Base-by-base conservation (phyloP, 2,113 vertebrate genomes). In the Passer domesticus region DNA sequence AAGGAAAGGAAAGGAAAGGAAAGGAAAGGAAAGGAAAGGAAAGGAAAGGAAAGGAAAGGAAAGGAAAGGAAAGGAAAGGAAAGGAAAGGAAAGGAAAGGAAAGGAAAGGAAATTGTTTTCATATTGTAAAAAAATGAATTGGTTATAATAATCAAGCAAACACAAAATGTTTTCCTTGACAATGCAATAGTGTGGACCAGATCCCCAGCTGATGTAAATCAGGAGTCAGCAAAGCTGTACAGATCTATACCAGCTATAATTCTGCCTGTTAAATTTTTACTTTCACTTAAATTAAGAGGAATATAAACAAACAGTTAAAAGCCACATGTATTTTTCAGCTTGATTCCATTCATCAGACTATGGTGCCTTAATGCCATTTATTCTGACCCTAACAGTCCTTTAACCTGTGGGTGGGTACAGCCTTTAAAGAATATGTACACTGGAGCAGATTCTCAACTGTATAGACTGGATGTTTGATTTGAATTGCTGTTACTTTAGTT, bases 281-380 rank as follows among this genome's bases (percentile, higher is more conserved):
- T 94, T 87, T 87, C 53, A 44, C 18, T 76, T 94, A 89, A 87
- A 92, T 94, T 84, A 56, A 79, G 86, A 73, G 28, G 27, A 73
- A 95, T 91, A 94, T 15, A 77, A 97, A 92, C 28, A 94, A 75
- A 83, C 58, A 91, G 33, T 58, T 84, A 93, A 74, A 94, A 86
- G 22, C 44, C 53, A 83, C 11, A 62, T 23, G 59, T 46, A 66
- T 89, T 90, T 92, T 47, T 76, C 73, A 75, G 56, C 53, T 87
- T 72, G 5, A 47, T 47, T 82, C 41, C 24, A 64, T 73, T 79
- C 4, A 3, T 59, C 27, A 44, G 31, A 30, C 33, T 74, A 18
- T 18, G 24, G 21, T 69, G 27, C 47, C 37, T 87, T 77, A 80
- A 69, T 37, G 62, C n/a, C 44, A 62, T 8, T 4, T 77, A 63